These are phyloP conservation scores for Calypte anna DNA, from an alignment of 2,113 vertebrate genomes.

Conservation along the genomic window DNA sequence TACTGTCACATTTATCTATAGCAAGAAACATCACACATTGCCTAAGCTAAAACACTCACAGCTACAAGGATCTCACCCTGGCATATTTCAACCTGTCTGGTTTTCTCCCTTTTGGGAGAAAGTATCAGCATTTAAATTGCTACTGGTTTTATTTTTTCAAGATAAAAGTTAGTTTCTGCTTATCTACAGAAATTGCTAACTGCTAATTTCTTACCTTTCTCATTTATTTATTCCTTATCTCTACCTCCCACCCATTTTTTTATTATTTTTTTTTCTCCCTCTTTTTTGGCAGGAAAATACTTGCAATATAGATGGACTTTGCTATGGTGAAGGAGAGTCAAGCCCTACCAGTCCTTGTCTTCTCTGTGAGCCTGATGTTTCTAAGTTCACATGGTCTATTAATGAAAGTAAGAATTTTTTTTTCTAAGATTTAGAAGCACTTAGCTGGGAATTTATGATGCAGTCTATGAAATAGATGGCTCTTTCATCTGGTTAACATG, in stretches of 20 bases:
- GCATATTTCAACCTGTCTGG: neutral
- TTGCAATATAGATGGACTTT: slow-evolving; percentile 86
- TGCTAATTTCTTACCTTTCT: neutral
- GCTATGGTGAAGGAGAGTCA: slow-evolving; percentile 81
- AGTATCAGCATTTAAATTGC: neutral
- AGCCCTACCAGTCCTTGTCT: slow-evolving; percentile 84
- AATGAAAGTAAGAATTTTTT: slow-evolving; percentile 79
- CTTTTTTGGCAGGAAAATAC: slow-evolving; percentile 80
- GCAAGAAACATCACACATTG: neutral
- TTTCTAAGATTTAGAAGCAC: neutral
- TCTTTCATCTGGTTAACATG: neutral
- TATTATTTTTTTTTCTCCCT: neutral
- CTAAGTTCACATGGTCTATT: slow-evolving; percentile 84
- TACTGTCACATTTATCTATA: neutral
- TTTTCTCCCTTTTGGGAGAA: neutral
- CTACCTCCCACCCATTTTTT: neutral
- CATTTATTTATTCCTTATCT: neutral
- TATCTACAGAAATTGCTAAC: neutral
- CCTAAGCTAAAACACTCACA: neutral
- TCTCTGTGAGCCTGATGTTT: slow-evolving; percentile 81
- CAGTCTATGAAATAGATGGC: neutral
- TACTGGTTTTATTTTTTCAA: neutral
- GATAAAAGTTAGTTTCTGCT: neutral
- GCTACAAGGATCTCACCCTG: neutral
- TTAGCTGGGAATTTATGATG: neutral